phyloP scores from a whole-genome alignment of 2,113 vertebrate genomes.

The Apteryx mantelli region DNA sequence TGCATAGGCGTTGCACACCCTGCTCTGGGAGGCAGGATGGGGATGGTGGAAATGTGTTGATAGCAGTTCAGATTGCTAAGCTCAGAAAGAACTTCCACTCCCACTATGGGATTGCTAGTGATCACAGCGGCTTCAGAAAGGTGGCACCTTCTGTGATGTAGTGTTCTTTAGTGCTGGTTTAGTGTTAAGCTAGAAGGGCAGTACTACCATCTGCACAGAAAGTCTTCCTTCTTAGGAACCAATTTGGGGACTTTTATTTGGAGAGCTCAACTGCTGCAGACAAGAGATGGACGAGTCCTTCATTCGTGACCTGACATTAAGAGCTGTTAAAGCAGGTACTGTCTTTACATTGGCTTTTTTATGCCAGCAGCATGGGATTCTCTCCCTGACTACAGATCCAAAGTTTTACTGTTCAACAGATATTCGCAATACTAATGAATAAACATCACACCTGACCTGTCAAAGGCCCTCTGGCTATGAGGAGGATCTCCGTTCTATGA shows the following conservation, averaged over 20 bases:
- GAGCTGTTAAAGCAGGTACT: rapidly evolving
- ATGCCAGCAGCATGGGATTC: neutral
- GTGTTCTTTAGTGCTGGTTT: neutral
- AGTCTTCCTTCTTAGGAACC: neutral
- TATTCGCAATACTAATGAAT: neutral
- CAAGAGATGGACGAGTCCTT: neutral
- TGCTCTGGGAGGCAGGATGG: neutral
- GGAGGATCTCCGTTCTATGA: neutral
- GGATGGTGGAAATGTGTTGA: neutral
- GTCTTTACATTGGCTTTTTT: neutral
- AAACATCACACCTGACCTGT: neutral
- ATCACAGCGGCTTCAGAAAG: neutral
- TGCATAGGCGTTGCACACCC: neutral
- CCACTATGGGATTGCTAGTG: neutral
- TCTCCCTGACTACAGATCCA: neutral
- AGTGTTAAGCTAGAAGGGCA: neutral
- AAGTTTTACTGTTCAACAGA: neutral
- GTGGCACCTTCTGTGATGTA: neutral
- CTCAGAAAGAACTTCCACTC: neutral
- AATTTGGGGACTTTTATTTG: neutral
- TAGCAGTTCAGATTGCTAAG: neutral
- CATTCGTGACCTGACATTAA: neutral
- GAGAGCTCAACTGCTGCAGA: neutral
- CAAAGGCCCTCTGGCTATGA: neutral
- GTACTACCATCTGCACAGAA: neutral